These are phyloP conservation scores for Drosophila funebris DNA, from an alignment of 1,140 invertebrate genomes.

Conservation along the genomic window DNA sequence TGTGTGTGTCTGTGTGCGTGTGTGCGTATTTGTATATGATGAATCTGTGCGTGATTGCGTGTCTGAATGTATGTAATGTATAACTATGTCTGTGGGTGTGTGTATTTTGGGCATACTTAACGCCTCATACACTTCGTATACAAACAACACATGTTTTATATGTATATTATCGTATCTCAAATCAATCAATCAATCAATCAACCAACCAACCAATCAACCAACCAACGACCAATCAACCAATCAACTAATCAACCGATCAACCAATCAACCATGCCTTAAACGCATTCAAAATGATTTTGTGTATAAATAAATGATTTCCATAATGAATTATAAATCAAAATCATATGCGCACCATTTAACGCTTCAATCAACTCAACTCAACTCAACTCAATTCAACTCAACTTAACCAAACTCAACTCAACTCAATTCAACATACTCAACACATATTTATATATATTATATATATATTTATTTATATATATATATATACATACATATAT, in stretches of 20 bases:
- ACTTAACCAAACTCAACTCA: background rate
- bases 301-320: constrained; percentile 40
- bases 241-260: constrained; percentile 40
- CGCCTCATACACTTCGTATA: constrained; percentile 45
- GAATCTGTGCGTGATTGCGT: background rate
- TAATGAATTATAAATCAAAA: constrained; percentile 57
- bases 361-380: constrained; percentile 43
- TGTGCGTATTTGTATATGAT: too few relatives aligned
- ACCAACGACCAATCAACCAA: constrained; percentile 39
- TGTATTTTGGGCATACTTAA: constrained; percentile 31
- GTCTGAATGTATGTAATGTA: background rate
- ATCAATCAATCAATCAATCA: constrained; percentile 55
- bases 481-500: too few relatives aligned
- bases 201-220: constrained; percentile 52
- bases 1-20: background rate
- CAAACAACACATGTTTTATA: constrained; percentile 28
- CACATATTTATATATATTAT: constrained; percentile 4
- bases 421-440: constrained; percentile 5
- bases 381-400: constrained; percentile 4
- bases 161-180: constrained; percentile 38
- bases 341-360: constrained; percentile 66
- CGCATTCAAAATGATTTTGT: constrained; percentile 56
- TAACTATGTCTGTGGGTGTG: constrained; percentile 40
- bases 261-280: constrained; percentile 44
- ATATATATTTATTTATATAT: too few relatives aligned